phyloP scores from a whole-genome alignment of 2,888 invertebrate species.

The Lissonota sp. region DNA sequence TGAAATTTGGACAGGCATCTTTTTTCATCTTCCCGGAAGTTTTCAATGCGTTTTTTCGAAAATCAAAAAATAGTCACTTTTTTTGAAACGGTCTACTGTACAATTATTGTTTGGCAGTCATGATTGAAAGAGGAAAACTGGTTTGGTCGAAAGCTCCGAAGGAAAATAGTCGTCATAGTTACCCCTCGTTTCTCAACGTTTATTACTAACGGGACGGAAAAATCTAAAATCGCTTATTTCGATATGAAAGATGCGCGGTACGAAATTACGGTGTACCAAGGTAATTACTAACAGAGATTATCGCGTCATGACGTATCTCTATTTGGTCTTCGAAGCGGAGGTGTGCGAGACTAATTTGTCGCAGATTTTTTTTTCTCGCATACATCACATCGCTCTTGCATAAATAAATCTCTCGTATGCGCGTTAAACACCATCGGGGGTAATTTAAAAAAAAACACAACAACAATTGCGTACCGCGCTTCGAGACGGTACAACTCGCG shows the following conservation, averaged over 20 bases:
- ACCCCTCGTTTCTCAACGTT: no score
- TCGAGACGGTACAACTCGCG: conserved; percentile 40
- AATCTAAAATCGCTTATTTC: neutral
- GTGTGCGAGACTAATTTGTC: conserved; percentile 20
- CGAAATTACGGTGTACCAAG: neutral
- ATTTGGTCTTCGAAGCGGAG: conserved; percentile 45
- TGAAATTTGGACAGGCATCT: no score
- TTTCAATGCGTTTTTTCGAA: no score
- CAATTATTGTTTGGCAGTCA: no score
- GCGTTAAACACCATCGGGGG: conserved; percentile 29
- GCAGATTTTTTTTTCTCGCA: conserved; percentile 12
- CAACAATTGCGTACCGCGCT: conserved; percentile 34
- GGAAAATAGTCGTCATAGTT: no score
- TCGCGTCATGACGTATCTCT: conserved; percentile 19
- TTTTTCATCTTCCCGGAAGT: no score
- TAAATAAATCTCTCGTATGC: conserved; percentile 11
- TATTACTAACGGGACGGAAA: no score
- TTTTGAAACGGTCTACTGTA: neutral
- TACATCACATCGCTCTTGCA: neutral
- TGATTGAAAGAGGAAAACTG: no score
- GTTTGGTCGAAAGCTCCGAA: no score
- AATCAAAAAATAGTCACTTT: no score
- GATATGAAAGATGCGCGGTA: conserved; percentile 5
- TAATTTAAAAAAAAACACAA: conserved; percentile 57
- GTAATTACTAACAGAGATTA: conserved; percentile 50